These are phyloP conservation scores for Pimephales promelas DNA, from an alignment of 2,113 vertebrate genomes.

Conservation along the genomic window DNA sequence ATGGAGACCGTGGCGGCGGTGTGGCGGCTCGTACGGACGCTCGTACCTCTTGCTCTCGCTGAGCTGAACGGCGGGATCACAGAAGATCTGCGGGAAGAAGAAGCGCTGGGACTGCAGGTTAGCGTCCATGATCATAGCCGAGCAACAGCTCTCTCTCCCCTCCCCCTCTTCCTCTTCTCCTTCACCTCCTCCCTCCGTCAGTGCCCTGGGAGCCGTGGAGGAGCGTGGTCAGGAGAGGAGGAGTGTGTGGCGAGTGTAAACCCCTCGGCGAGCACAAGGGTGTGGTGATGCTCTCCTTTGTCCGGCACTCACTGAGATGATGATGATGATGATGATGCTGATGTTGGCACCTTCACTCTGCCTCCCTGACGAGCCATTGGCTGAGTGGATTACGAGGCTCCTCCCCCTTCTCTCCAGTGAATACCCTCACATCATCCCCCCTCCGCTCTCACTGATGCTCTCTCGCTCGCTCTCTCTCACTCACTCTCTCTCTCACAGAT, in stretches of 20 bases:
- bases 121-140: conserved; percentile 77
- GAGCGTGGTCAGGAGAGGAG: no score
- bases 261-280: no score
- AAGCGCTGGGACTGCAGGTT: conserved; percentile 76
- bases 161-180: not conserved
- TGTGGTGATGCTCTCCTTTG: conserved; percentile 13
- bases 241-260: no score
- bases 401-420: not conserved
- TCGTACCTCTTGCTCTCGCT: no score
- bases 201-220: no score
- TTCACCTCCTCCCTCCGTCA: not conserved
- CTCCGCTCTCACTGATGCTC: not conserved
- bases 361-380: not conserved
- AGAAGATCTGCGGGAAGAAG: conserved; percentile 78
- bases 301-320: conserved; percentile 1
- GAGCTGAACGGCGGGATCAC: no score
- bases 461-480: not conserved
- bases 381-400: not conserved
- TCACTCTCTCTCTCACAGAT: no score
- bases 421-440: not conserved
- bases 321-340: not conserved
- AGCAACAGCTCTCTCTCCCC: conserved; percentile 51
- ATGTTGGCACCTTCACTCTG: not conserved
- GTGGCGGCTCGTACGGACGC: no score
- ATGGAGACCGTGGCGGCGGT: no score